Base-by-base conservation (phyloP, 92 coral and sea anemone genomes). In the Zoanthus gigantus region DNA sequence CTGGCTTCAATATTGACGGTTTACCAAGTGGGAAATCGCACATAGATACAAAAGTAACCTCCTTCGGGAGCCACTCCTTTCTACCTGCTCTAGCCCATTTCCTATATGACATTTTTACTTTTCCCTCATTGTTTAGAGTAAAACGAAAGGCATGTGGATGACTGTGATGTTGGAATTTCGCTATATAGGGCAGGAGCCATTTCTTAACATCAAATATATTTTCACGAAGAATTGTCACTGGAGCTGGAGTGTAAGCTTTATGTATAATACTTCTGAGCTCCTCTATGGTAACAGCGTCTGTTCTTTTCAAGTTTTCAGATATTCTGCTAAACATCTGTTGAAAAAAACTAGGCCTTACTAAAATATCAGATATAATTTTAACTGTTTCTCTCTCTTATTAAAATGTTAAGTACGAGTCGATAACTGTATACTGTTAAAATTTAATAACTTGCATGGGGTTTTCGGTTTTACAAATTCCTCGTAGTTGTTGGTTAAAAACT, bases 101-200 rank as follows among this genome's bases (percentile, higher is more conserved):
- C 31, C 90, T 72, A 84, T 88, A 91, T 1, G 9, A 16, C 69
- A 61, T 61, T 61, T 5, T 71, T 78, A 89, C 90, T 54, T 92
- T 88, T 30, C 94, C 82, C 7, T 53, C 50, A 30, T 72, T 69
- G 45, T 89, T 92, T 31, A 73, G 67, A 50, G 80, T 92, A 74
- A 92, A 92, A 6, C 88, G 86, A 54, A 92, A 92, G 6, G 94
- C 82, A 34, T 81, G 92, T 23, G 92, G 90, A 18, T 86, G 86
- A 76, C 85, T 80, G 60, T 92, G 92, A 77, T 86, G 76, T 34
- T 89, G 44, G 1, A 92, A 76, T 6, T 81, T 82, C 0, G 86
- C 85, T 30, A 60, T 74, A 78, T 88, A 80, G 2, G 92, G 90
- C n/a, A 78, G 80, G 12, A 78, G 45, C 94, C 87, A 91, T 6